These are phyloP conservation scores for Sinohyriopsis cumingii DNA, from an alignment of 2,888 invertebrate species.

Conservation along the genomic window DNA sequence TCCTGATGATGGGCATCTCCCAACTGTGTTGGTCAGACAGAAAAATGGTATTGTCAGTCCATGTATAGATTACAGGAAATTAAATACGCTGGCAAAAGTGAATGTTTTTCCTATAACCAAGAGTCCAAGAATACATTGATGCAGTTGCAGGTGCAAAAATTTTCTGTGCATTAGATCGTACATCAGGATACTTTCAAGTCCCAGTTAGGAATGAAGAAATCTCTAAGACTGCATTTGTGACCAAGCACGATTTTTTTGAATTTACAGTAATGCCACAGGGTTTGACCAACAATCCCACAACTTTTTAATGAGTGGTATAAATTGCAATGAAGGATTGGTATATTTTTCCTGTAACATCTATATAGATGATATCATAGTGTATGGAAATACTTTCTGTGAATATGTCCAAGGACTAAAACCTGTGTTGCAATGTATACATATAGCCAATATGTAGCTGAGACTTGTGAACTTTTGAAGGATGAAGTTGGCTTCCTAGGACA, in stretches of 20 bases:
- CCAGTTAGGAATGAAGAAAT: slow-evolving; percentile 1
- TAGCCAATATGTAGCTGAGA: slow-evolving; percentile 32
- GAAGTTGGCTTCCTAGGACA: slow-evolving; percentile 30
- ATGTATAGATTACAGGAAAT: neutral
- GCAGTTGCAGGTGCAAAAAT: neutral
- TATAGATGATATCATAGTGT: slow-evolving; percentile 34
- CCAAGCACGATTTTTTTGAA: neutral
- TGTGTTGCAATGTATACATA: slow-evolving; percentile 20
- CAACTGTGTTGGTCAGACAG: neutral
- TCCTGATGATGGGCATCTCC: neutral
- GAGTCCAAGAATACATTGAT: neutral
- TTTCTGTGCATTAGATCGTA: neutral
- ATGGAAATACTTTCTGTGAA: slow-evolving; percentile 17
- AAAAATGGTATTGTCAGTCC: neutral
- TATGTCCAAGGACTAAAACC: slow-evolving; percentile 19
- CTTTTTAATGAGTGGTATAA: neutral
- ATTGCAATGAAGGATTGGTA: neutral
- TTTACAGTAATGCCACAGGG: neutral
- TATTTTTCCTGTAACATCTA: slow-evolving; percentile 7
- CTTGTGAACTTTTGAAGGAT: slow-evolving; percentile 25
- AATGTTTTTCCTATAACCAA: neutral
- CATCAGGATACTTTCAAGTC: slow-evolving; percentile 2
- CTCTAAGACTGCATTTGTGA: neutral
- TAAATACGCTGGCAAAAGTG: neutral
- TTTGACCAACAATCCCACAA: neutral